Evolutionary conservation across 2,797 vertebrate species (phyloP).

Genomic region (Malurus splendens): DNA sequence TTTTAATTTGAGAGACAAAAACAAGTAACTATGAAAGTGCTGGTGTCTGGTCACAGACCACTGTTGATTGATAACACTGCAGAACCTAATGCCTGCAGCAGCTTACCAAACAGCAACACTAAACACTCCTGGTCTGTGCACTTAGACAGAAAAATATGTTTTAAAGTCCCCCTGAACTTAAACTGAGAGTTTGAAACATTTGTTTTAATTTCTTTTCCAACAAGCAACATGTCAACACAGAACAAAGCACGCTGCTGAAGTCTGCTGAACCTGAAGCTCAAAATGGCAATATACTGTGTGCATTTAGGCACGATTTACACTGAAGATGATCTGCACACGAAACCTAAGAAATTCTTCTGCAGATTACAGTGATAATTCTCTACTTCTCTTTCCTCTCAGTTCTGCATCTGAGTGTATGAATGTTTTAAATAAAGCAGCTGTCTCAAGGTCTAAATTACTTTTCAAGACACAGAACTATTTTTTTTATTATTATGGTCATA

Average conservation of each 20-base stretch:
- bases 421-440: constrained; percentile 9
- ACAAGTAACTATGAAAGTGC: neutral
- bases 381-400: neutral
- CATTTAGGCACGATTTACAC: neutral
- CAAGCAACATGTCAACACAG: neutral
- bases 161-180: neutral
- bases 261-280: neutral
- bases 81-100: neutral
- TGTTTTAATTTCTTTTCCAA: neutral
- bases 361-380: neutral
- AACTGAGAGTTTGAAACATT: neutral
- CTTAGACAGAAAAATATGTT: neutral
- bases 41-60: neutral
- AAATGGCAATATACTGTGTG: neutral
- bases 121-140: neutral
- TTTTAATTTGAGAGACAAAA: neutral
- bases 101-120: neutral
- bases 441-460: constrained; percentile 3
- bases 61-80: neutral
- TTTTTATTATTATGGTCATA: neutral
- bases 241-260: neutral
- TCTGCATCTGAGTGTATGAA: neutral
- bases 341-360: neutral
- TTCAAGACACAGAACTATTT: neutral
- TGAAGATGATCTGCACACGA: neutral